Percentiles rank a stretch among this genome's conserved stretches.
Conservation (phyloP, 2,888 invertebrate genomes). For the Eupithecia exiguata region DNA sequence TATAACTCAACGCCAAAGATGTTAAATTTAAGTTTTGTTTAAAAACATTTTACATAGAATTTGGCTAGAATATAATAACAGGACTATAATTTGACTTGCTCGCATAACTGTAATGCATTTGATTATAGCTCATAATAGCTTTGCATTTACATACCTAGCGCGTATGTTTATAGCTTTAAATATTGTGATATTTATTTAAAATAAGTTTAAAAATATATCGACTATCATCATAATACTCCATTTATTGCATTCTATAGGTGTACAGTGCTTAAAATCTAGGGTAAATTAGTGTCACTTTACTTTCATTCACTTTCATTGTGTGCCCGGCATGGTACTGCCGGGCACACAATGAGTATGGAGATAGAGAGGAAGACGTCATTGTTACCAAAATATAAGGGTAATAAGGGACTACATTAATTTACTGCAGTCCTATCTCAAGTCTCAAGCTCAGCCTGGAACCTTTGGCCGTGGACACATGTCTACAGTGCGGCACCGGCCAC, state of each 20-base stretch:
- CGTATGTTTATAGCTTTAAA: neutral
- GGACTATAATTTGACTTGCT: slow-evolving; percentile 5
- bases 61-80: neutral
- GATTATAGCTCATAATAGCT: neutral
- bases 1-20: too few relatives aligned
- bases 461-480: too few relatives aligned
- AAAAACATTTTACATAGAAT: neutral
- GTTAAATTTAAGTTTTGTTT: neutral
- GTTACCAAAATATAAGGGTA: too few relatives aligned
- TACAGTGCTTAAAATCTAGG: too few relatives aligned
- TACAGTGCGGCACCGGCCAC: too few relatives aligned
- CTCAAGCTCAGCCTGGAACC: neutral
- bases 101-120: slow-evolving; percentile 10
- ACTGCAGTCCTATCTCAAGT: neutral
- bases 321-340: too few relatives aligned
- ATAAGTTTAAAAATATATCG: neutral
- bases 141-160: neutral
- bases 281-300: too few relatives aligned
- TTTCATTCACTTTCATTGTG: too few relatives aligned
- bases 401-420: neutral
- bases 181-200: slow-evolving; percentile 9
- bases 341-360: too few relatives aligned
- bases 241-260: too few relatives aligned
- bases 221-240: neutral
- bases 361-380: too few relatives aligned